These are phyloP conservation scores for Leistus spinibarbis DNA, from an alignment of 2,888 invertebrate genomes.

Conservation along the genomic window DNA sequence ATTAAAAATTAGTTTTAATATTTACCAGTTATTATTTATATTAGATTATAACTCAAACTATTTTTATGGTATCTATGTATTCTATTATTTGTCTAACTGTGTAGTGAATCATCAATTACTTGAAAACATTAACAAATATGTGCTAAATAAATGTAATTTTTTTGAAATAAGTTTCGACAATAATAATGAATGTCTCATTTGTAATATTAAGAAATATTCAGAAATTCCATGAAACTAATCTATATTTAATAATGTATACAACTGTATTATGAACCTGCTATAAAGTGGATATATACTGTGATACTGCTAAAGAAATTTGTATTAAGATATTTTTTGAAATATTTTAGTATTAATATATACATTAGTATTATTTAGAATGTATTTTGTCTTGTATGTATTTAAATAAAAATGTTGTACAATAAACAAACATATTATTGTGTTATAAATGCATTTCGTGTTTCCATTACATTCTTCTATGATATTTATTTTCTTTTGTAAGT, in stretches of 20 bases:
- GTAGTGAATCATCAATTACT: not conserved
- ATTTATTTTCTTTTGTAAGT: too few relatives aligned
- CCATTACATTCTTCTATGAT: too few relatives aligned
- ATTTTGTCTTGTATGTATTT: not conserved
- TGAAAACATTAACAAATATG: not conserved
- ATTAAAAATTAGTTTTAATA: not conserved
- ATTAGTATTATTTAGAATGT: not conserved
- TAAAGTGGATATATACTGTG: not conserved
- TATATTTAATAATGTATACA: not conserved
- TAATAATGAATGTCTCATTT: not conserved
- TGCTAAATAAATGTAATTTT: not conserved
- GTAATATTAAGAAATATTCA: not conserved
- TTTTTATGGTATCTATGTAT: not conserved
- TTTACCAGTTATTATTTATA: not conserved
- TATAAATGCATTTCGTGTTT: too few relatives aligned
- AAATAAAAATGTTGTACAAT: not conserved
- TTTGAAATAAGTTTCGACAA: not conserved
- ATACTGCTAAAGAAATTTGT: not conserved
- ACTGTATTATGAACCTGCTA: not conserved
- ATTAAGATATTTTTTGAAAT: not conserved
- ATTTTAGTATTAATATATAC: not conserved
- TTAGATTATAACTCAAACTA: not conserved
- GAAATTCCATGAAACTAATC: not conserved
- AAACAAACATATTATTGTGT: too few relatives aligned
- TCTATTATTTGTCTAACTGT: not conserved